A percentile compares a stretch with the other conserved stretches of the same genome.
Conservation (phyloP, 2,888 invertebrate genomes). For the Stomorhina lunata region DNA sequence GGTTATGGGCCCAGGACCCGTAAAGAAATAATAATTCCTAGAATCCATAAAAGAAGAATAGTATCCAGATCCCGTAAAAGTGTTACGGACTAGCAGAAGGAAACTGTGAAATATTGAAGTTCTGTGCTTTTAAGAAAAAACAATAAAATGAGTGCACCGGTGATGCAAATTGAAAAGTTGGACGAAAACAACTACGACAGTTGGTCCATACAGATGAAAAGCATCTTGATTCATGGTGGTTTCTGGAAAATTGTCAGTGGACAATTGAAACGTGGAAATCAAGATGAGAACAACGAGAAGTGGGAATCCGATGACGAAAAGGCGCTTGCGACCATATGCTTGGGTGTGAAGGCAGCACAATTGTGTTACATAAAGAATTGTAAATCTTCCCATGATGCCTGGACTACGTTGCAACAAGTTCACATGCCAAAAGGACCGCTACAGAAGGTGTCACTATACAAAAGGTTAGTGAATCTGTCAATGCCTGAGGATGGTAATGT, state of each 20-base stretch:
- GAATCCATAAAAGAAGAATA: too few relatives aligned
- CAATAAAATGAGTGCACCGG: slow-evolving; percentile 14
- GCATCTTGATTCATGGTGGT: slow-evolving; percentile 36
- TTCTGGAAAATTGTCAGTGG: slow-evolving; percentile 1
- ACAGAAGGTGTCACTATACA: slow-evolving; percentile 50
- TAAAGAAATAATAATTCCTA: too few relatives aligned
- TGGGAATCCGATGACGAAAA: slow-evolving; percentile 37
- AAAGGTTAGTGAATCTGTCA: slow-evolving; percentile 43
- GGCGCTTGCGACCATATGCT: slow-evolving; percentile 18
- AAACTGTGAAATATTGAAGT: too few relatives aligned
- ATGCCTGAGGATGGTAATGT: slow-evolving; percentile 17
- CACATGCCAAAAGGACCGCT: slow-evolving; percentile 25
- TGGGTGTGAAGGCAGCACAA: slow-evolving; percentile 48
- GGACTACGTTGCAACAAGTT: slow-evolving; percentile 7
- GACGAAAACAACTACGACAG: slow-evolving; percentile 19
- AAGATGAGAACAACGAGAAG: neutral
- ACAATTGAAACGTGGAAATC: neutral
- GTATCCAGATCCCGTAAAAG: too few relatives aligned
- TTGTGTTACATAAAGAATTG: slow-evolving; percentile 41
- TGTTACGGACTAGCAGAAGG: too few relatives aligned
- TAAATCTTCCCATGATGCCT: slow-evolving; percentile 48
- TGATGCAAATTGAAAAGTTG: slow-evolving; percentile 20
- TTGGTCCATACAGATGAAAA: slow-evolving; percentile 41
- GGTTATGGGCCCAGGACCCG: too few relatives aligned
- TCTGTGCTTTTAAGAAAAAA: too few relatives aligned